Evolutionary conservation across 1,140 invertebrate species (phyloP).

Genomic region (Nephotettix cincticeps): DNA sequence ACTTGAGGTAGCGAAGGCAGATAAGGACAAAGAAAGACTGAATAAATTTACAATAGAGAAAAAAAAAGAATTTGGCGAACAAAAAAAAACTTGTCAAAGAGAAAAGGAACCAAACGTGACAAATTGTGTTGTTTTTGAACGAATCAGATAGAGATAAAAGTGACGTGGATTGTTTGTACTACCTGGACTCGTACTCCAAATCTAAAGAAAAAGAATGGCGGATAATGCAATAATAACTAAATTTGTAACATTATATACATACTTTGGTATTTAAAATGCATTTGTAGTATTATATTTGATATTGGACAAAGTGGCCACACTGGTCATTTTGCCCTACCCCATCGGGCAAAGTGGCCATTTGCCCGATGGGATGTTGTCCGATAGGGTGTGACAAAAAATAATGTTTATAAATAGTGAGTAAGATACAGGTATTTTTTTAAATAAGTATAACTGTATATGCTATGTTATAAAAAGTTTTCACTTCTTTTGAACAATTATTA

Average conservation of each 20-base stretch:
- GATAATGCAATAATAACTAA: slow-evolving; percentile 27
- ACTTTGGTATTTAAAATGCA: background rate
- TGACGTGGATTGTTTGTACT: slow-evolving; percentile 19
- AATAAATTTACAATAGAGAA: background rate
- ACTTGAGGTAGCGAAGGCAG: background rate
- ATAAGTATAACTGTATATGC: background rate
- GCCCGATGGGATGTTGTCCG: too few relatives aligned
- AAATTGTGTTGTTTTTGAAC: background rate
- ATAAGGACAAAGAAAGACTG: background rate
- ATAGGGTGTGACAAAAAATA: background rate
- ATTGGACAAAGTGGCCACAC: slow-evolving; percentile 8
- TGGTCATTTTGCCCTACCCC: slow-evolving; percentile 13
- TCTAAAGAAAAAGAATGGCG: slow-evolving; percentile 38
- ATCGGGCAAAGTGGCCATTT: slow-evolving; percentile 20
- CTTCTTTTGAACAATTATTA: background rate
- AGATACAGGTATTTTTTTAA: background rate
- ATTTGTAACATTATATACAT: background rate
- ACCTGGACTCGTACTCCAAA: slow-evolving; percentile 8
- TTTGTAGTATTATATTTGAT: background rate
- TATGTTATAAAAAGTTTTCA: background rate
- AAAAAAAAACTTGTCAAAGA: background rate
- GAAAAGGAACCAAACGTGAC: background rate
- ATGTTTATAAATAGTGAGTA: background rate
- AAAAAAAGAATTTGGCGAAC: background rate
- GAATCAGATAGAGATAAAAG: slow-evolving; percentile 12